Evolutionary conservation across 2,113 vertebrate genomes (phyloP).

Genomic region (Xerus inauris): DNA sequence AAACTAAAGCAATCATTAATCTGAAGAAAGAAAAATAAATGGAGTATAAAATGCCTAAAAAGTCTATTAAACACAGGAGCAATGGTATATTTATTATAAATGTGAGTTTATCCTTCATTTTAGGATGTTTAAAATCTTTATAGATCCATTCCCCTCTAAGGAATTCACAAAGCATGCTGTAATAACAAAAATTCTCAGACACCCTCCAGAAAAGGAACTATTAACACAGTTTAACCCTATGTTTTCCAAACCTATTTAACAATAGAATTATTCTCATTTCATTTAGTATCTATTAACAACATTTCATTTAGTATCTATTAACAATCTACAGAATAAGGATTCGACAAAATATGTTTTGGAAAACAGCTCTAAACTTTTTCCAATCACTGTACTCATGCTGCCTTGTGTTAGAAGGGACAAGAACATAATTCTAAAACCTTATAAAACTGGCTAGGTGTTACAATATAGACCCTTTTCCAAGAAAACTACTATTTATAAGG

Average conservation of each 20-base stretch:
- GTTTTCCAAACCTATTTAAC: slow-evolving; percentile 36
- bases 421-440: background rate
- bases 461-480: background rate
- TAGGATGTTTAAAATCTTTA: background rate
- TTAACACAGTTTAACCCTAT: background rate
- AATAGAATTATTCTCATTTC: background rate
- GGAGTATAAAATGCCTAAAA: background rate
- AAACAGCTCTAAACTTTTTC: background rate
- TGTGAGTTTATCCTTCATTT: background rate
- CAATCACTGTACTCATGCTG: background rate
- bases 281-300: background rate
- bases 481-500: background rate
- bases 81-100: slow-evolving; percentile 24
- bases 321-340: background rate
- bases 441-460: background rate
- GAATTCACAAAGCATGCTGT: slow-evolving; percentile 1
- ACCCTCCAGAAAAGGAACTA: slow-evolving; percentile 20
- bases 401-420: slow-evolving; percentile 11
- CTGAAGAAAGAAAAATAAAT: background rate
- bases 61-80: background rate
- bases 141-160: background rate
- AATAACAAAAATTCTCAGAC: slow-evolving; percentile 9
- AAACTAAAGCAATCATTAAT: slow-evolving; percentile 54
- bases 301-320: background rate
- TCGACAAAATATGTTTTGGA: background rate